phyloP scores from a whole-genome alignment of 2,888 invertebrate species.

The Ophion obscuratus region DNA sequence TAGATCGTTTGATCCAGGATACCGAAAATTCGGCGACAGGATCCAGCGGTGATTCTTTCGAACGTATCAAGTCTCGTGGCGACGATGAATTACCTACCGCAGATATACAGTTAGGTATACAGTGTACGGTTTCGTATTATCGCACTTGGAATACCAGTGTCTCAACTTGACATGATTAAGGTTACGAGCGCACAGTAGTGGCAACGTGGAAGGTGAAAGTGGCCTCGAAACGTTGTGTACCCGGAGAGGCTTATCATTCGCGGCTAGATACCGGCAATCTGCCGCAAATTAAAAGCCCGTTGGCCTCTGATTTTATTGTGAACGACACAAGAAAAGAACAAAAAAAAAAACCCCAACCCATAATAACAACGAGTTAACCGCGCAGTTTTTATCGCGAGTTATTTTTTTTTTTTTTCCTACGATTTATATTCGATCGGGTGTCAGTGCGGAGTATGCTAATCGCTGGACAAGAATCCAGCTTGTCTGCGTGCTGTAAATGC shows the following conservation, averaged over 20 bases:
- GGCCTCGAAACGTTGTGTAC: conserved; percentile 62
- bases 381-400: conserved; percentile 4
- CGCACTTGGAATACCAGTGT: conserved; percentile 65
- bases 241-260: conserved; percentile 60
- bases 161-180: conserved; percentile 66
- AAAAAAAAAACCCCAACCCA: neutral
- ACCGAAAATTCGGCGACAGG: too few species aligned
- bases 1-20: too few species aligned
- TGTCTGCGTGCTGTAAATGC: neutral
- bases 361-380: conserved; percentile 24
- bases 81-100: conserved; percentile 41
- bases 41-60: too few species aligned
- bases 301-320: conserved; percentile 58
- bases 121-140: conserved; percentile 51
- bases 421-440: conserved; percentile 10
- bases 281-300: conserved; percentile 33
- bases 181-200: conserved; percentile 59
- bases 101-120: conserved; percentile 33
- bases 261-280: conserved; percentile 46
- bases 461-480: conserved; percentile 13
- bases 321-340: neutral
- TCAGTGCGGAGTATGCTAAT: conserved; percentile 34
- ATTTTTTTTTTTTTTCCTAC: neutral
- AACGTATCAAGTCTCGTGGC: conserved; percentile 6
- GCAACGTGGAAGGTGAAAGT: conserved; percentile 66